A percentile compares a stretch with the other conserved stretches of the same genome.
Evolutionary conservation across 2,888 invertebrate species (phyloP).

Genomic region (Drosophila mulleri): DNA sequence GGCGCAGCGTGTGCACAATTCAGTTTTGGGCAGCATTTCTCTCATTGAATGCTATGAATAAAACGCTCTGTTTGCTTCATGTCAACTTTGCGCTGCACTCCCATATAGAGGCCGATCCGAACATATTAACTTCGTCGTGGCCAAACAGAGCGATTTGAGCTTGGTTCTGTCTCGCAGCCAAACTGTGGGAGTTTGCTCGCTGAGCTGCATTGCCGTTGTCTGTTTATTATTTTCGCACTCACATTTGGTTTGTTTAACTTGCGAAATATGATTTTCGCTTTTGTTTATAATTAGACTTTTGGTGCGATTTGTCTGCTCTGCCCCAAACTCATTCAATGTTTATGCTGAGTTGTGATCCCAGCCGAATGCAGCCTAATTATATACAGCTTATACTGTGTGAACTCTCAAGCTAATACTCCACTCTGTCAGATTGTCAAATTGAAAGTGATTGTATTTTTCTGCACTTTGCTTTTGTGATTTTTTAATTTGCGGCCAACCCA

Average conservation of each 20-base stretch:
- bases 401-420: slow-evolving; percentile 11
- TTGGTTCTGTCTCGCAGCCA: too few relatives aligned
- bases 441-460: slow-evolving; percentile 64
- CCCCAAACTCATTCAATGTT: slow-evolving; percentile 36
- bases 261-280: slow-evolving; percentile 43
- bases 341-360: slow-evolving; percentile 19
- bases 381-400: slow-evolving; percentile 41
- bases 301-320: slow-evolving; percentile 35
- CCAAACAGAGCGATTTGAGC: background rate
- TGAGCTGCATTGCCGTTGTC: slow-evolving; percentile 28
- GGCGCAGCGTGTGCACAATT: slow-evolving; percentile 71
- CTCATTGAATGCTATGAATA: slow-evolving; percentile 42
- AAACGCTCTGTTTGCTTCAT: slow-evolving; percentile 45
- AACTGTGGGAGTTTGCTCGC: slow-evolving; percentile 16
- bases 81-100: slow-evolving; percentile 38
- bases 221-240: slow-evolving; percentile 50
- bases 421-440: slow-evolving; percentile 46
- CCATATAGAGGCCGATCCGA: slow-evolving; percentile 17
- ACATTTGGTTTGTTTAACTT: slow-evolving; percentile 61
- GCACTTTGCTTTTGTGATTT: background rate
- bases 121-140: slow-evolving; percentile 16
- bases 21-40: slow-evolving; percentile 40
- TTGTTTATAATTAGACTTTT: slow-evolving; percentile 58
- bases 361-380: slow-evolving; percentile 17
- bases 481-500: slow-evolving; percentile 22